Percentiles rank a stretch among this genome's conserved stretches.
Conservation (phyloP, 1,140 invertebrate genomes). For the honey bee (Apis mellifera) region Amel_HAv3.1 CM009931.2:15208501-15209000, state of each 20-base stretch:
- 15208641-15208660: not conserved
- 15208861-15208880: not conserved
- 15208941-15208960: too few species aligned
- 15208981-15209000: too few species aligned
- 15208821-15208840: conserved; percentile 42
- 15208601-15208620: not conserved
- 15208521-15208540: not conserved
- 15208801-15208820: conserved; percentile 37
- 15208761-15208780: conserved; percentile 86
- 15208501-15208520: not conserved
- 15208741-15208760: conserved; percentile 86
- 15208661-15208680: conserved; percentile 5
- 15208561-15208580: too few species aligned
- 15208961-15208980: too few species aligned
- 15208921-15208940: not conserved
- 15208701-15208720: conserved; percentile 52
- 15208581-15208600: not conserved
- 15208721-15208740: conserved; percentile 40
- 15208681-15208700: conserved; percentile 9
- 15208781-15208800: conserved; percentile 83
- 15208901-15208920: not conserved
- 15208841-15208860: conserved; percentile 44
- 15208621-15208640: too few species aligned
- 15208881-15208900: conserved; percentile 18
- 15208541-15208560: too few species aligned